Evolutionary conservation across 2,113 vertebrate species (phyloP).

Genomic region (Diphyllodes magnificus): DNA sequence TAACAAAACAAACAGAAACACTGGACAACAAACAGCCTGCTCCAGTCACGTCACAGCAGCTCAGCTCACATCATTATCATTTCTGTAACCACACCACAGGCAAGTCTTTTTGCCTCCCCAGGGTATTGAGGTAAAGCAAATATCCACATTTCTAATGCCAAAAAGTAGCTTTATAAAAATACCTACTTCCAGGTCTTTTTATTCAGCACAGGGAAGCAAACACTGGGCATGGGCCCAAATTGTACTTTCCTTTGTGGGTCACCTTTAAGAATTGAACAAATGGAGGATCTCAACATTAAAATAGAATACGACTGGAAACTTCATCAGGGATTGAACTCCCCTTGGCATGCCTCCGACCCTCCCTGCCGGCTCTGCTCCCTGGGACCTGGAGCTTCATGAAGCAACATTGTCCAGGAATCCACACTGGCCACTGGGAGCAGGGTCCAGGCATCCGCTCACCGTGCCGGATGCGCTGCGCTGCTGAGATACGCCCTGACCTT

Average conservation of each 20-base stretch:
- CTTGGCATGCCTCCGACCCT: background rate
- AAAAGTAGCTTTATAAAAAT: constrained; percentile 1
- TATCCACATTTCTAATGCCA: background rate
- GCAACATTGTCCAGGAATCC: background rate
- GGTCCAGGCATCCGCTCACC: background rate
- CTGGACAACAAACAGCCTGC: background rate
- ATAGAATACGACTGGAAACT: constrained; percentile 37
- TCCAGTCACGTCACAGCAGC: background rate
- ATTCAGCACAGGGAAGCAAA: background rate
- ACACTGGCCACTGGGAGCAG: background rate
- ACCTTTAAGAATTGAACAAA: constrained; percentile 32
- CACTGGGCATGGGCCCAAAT: constrained; percentile 18
- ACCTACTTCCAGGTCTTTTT: constrained; percentile 7
- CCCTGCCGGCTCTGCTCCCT: background rate
- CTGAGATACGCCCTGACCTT: background rate
- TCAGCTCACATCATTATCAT: background rate
- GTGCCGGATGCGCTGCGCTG: background rate
- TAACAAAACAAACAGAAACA: background rate
- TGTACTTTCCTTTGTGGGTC: constrained; percentile 30
- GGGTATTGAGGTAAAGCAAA: background rate
- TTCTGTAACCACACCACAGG: background rate
- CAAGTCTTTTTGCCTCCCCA: background rate
- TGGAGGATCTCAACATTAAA: constrained; percentile 34
- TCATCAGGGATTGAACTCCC: background rate
- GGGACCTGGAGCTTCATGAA: background rate